Conservation (phyloP, 2,888 invertebrate species). For the Lathronympha strigana region DNA sequence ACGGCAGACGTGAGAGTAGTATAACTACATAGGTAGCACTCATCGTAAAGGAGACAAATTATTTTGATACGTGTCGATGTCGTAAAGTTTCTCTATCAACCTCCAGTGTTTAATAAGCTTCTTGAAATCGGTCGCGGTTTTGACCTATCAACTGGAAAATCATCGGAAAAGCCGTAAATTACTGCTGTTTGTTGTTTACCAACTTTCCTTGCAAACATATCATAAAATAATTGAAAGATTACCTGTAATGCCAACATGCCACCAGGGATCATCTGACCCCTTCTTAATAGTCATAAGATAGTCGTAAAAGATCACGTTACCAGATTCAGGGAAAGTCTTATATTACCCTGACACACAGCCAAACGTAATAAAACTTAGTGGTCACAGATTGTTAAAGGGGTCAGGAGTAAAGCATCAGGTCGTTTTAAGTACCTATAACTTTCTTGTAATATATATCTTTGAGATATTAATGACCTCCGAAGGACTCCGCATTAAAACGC, state of each 20-base stretch:
- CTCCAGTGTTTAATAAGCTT: too few species aligned
- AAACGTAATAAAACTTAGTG: neutral
- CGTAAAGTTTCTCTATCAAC: too few species aligned
- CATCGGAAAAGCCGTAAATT: neutral
- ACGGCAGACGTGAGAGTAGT: too few species aligned
- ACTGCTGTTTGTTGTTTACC: neutral
- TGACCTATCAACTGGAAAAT: neutral
- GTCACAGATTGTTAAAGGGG: neutral
- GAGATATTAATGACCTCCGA: neutral
- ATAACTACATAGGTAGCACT: too few species aligned
- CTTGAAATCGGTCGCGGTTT: too few species aligned
- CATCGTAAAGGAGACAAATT: too few species aligned
- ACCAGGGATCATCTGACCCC: conserved; percentile 25
- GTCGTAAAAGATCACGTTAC: conserved; percentile 27
- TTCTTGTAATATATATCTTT: neutral
- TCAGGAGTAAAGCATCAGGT: neutral
- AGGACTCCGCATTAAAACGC: too few species aligned
- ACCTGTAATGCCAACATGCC: conserved; percentile 10
- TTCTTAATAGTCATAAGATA: neutral
- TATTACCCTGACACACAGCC: conserved; percentile 4
- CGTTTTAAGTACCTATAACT: neutral
- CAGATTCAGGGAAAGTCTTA: conserved; percentile 18
- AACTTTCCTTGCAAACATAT: conserved; percentile 23
- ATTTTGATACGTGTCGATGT: too few species aligned
- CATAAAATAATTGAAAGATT: conserved; percentile 12